phyloP scores from a whole-genome alignment of 2,888 invertebrate genomes.

The Netelia fuscicornis region DNA sequence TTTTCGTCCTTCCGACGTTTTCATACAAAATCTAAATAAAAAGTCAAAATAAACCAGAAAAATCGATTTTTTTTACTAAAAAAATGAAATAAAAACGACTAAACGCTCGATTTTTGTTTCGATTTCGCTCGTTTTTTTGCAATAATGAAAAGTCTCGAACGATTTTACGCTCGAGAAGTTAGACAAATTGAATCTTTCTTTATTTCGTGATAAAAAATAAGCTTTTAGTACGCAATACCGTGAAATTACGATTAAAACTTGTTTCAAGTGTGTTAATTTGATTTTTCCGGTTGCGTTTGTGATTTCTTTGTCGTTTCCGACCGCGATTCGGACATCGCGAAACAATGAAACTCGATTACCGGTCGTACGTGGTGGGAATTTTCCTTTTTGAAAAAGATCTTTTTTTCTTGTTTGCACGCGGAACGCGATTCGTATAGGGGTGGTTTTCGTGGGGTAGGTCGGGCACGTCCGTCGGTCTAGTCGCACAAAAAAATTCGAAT shows the following conservation, averaged over 20 bases:
- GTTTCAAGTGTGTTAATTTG: neutral
- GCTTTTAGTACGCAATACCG: too few relatives aligned
- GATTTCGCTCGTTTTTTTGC: too few relatives aligned
- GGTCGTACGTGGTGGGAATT: neutral
- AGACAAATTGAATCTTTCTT: too few relatives aligned
- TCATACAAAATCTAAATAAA: neutral
- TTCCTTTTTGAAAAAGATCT: slow-evolving; percentile 8
- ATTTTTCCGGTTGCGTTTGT: neutral
- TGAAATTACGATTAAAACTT: too few relatives aligned
- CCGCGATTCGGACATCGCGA: neutral
- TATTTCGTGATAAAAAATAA: too few relatives aligned
- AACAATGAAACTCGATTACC: neutral
- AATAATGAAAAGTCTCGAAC: too few relatives aligned
- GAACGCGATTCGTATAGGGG: neutral
- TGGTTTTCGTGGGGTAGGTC: slow-evolving; percentile 7
- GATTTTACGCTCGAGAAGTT: too few relatives aligned
- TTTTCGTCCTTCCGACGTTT: neutral
- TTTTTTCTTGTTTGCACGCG: slow-evolving; percentile 19
- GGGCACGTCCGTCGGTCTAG: neutral
- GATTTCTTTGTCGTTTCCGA: neutral
- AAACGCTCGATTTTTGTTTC: too few relatives aligned
- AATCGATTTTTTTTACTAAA: neutral
- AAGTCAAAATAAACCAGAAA: neutral
- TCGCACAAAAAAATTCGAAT: neutral
- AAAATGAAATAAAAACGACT: neutral